phyloP scores from a whole-genome alignment of 35 echinoderm and acorn worm species.

The Ptychodera flava region DNA sequence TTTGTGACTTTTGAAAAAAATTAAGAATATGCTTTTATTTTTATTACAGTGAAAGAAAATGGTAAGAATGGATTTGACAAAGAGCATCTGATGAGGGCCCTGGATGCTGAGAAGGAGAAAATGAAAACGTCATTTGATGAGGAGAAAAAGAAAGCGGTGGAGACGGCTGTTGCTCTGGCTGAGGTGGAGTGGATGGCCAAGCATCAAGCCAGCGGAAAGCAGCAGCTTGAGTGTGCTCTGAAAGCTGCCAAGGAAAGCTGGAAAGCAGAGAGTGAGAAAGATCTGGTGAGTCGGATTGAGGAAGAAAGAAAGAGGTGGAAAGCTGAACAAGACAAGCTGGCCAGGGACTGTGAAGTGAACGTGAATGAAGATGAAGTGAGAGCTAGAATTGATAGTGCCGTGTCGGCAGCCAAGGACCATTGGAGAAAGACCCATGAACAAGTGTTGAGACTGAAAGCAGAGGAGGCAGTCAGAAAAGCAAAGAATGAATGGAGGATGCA shows the following conservation, averaged over 20 bases:
- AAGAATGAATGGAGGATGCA: constrained; percentile 3
- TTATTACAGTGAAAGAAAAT: not conserved
- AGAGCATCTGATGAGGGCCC: not conserved
- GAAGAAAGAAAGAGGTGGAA: not conserved
- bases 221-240: not conserved
- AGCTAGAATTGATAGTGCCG: constrained; percentile 7
- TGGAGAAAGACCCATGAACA: constrained; percentile 14
- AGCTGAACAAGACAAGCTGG: not conserved
- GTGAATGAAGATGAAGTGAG: not conserved
- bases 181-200: constrained; percentile 28
- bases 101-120: not conserved
- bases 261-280: not conserved
- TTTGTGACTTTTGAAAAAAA: too few species aligned
- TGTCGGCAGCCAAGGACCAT: constrained; percentile 13
- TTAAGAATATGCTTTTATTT: not conserved
- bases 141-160: not conserved
- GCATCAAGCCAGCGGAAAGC: not conserved
- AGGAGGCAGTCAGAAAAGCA: not conserved
- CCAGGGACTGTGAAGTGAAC: not conserved
- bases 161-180: not conserved
- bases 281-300: not conserved
- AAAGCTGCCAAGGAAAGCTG: not conserved
- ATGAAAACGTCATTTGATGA: constrained; percentile 11
- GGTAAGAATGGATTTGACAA: constrained; percentile 19
- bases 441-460: not conserved